A percentile compares a stretch with the other conserved stretches of the same genome.
Conservation (phyloP, 2,797 vertebrate genomes). For the Epinephelus awoara region DNA sequence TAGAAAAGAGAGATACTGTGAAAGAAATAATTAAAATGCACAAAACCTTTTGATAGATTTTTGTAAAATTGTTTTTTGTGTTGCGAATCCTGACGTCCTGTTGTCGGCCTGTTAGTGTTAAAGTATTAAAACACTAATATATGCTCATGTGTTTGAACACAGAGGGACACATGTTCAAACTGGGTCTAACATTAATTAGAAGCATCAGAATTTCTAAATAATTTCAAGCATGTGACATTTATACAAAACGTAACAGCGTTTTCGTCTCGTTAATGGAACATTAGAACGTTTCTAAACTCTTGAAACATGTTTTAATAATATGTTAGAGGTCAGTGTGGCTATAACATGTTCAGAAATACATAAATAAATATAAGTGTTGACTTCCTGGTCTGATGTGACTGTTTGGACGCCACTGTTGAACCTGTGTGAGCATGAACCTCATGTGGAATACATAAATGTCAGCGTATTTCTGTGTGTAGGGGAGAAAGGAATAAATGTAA, state of each 20-base stretch:
- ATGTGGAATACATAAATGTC: neutral
- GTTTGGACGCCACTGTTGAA: neutral
- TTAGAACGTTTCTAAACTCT: neutral
- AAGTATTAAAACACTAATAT: neutral
- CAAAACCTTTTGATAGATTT: neutral
- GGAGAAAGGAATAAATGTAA: neutral
- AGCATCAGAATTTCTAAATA: neutral
- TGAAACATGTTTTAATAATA: neutral
- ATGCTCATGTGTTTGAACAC: neutral
- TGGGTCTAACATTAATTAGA: neutral
- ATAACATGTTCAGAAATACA: neutral
- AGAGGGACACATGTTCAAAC: neutral
- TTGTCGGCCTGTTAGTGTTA: neutral
- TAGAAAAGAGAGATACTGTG: constrained; percentile 2
- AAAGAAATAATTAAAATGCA: neutral
- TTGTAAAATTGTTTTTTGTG: neutral
- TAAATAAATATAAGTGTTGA: neutral
- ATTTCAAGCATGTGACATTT: neutral
- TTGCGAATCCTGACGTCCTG: neutral
- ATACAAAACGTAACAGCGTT: neutral
- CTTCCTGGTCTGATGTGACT: neutral
- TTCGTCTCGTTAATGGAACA: neutral
- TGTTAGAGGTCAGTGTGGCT: neutral
- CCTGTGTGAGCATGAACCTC: neutral
- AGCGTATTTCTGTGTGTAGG: neutral